These are phyloP conservation scores for Synergus gifuensis DNA, from an alignment of 2,888 invertebrate species.

Conservation along the genomic window DNA sequence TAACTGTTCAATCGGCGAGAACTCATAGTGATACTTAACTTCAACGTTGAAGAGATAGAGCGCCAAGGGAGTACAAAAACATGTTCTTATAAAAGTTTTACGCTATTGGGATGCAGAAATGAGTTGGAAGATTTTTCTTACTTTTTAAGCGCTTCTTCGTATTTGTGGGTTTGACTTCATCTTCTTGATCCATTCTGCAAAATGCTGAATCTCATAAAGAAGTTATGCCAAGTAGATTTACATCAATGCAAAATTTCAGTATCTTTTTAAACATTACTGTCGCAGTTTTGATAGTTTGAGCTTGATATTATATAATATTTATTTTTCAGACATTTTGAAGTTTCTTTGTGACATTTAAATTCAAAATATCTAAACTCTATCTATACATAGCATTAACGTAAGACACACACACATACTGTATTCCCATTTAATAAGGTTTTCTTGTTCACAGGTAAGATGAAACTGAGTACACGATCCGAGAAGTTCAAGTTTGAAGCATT, in stretches of 20 bases:
- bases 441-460: slow-evolving; percentile 32
- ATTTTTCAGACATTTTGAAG: neutral
- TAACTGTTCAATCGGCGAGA: slow-evolving; percentile 3
- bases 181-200: slow-evolving; percentile 14
- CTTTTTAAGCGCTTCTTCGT: slow-evolving; percentile 1
- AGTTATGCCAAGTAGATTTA: neutral
- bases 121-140: neutral
- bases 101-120: neutral
- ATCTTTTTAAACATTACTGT: neutral
- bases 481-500: neutral
- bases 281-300: neutral
- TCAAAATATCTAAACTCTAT: slow-evolving; percentile 9
- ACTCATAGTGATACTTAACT: neutral
- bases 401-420: neutral
- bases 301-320: neutral
- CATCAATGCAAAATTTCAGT: neutral
- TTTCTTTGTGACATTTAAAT: neutral
- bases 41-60: neutral
- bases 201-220: neutral
- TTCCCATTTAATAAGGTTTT: slow-evolving; percentile 34
- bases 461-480: slow-evolving; percentile 3
- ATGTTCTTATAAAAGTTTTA: neutral
- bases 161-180: neutral
- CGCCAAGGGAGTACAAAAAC: neutral
- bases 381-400: slow-evolving; percentile 5